These are phyloP conservation scores for Lineus longissimus DNA, from an alignment of 1,140 invertebrate species.

Conservation along the genomic window DNA sequence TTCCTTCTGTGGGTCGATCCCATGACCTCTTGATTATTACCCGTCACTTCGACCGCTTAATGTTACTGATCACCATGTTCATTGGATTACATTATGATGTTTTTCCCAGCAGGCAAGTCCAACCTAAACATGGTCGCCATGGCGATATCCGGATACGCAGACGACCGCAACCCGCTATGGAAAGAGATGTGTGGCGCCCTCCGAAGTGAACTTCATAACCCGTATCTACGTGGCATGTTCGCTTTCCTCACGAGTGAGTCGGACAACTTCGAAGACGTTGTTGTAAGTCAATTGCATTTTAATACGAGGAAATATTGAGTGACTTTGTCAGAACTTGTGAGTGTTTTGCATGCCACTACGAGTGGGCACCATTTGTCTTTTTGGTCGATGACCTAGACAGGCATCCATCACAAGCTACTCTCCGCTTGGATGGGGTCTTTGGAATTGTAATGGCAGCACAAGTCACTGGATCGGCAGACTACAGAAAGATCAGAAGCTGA, in stretches of 20 bases:
- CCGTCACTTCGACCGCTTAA: too few species aligned
- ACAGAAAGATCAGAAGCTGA: too few species aligned
- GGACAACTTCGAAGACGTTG: conserved; percentile 73
- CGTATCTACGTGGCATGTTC: conserved; percentile 88
- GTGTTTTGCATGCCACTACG: too few species aligned
- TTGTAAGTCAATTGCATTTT: conserved; percentile 60
- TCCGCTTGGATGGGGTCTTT: too few species aligned
- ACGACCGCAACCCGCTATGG: conserved; percentile 79
- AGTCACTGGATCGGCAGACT: too few species aligned
- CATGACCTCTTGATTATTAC: too few species aligned
- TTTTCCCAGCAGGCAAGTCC: conserved; percentile 24
- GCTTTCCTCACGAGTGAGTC: conserved; percentile 80
- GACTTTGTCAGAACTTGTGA: too few species aligned
- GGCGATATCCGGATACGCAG: conserved; percentile 80
- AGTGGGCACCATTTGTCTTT: too few species aligned
- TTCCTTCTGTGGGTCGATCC: too few species aligned
- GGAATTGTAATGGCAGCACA: too few species aligned
- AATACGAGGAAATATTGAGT: neutral
- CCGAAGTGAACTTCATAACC: conserved; percentile 71
- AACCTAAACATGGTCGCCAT: conserved; percentile 70
- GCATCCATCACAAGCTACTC: too few species aligned
- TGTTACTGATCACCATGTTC: neutral
- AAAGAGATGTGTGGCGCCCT: conserved; percentile 71
- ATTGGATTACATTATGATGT: neutral
- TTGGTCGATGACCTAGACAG: too few species aligned